Base-by-base conservation (phyloP, 2,888 invertebrate genomes). In the Phalera bucephala region DNA sequence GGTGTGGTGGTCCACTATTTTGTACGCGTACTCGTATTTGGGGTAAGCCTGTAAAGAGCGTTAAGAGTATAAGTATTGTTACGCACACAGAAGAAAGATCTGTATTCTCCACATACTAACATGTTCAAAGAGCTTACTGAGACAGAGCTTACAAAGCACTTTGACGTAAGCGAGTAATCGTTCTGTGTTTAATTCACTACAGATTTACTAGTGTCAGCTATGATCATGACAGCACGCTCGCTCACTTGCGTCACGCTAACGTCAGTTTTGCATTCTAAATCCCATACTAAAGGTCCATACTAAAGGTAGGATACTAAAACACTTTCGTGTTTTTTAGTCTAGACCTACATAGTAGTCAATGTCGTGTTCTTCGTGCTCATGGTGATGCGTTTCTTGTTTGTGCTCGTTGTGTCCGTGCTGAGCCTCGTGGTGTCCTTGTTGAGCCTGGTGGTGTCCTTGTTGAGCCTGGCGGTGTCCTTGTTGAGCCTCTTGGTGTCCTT, bases 1-100 rank as follows among this genome's bases (percentile, higher is more conserved):
- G 36, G 86, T 89, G 61, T 87, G 83, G 9, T 77, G 78, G 56
- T 90, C 88, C 52, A 71, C 58, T 15, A 90, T 84, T 42, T 82
- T 80, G 64, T 90, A 90, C 43, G 73, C 79, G 58, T 75, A 86
- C 32, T 63, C 61, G 40, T 73, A 72, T 8, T 66, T 68, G 8
- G 72, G 67, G 31, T 70, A 53, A 11, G 60, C 54, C 63, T 67
- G 48, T 12, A 32, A 41, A 10, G 2, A 10, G 9, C 22, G 20
- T 21, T 11, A 8, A n/a, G 17, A 17, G 5, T 3, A 25, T 10
- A 4, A 17, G 17, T 5, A 3, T 17, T 17, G 5, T 17, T 17
- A 17, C 3, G 3, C 3, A 17, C 17, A 17, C 17, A 17, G 9
- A 13, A 10, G 4, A 17, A 14, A 22, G 10, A 28, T 22, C 10